phyloP scores from a whole-genome alignment of 2,113 vertebrate genomes.

The Sceloporus undulatus region DNA sequence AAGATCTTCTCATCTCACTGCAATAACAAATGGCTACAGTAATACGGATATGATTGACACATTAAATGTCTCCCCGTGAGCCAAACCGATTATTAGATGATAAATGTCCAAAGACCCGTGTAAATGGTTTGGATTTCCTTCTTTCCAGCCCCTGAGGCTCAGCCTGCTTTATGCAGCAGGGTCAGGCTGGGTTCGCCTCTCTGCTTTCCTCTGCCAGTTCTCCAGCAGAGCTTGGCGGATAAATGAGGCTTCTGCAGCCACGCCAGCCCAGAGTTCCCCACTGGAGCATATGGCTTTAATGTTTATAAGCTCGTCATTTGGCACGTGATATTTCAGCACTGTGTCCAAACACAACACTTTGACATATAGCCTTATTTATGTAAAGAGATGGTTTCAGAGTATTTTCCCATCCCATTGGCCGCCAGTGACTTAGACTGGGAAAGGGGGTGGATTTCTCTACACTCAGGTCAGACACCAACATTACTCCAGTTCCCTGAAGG shows the following conservation, averaged over 20 bases:
- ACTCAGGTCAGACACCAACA: accelerated
- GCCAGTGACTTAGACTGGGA: neutral
- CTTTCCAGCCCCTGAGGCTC: conserved; percentile 11
- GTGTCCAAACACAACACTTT: neutral
- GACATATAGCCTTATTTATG: neutral
- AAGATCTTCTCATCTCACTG: conserved; percentile 32
- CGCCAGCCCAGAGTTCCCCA: neutral
- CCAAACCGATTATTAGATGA: conserved; percentile 26
- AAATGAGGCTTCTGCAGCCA: neutral
- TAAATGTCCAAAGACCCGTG: conserved; percentile 27
- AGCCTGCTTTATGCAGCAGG: conserved; percentile 1
- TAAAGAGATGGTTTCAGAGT: conserved; percentile 16
- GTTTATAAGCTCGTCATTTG: conserved; percentile 6
- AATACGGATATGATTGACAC: conserved; percentile 48
- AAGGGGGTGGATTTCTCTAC: neutral
- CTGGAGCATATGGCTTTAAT: neutral
- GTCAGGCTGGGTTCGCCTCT: conserved; percentile 25
- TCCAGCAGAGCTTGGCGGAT: accelerated
- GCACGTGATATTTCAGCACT: conserved; percentile 24
- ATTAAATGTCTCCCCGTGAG: conserved; percentile 43
- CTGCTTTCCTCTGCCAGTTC: neutral
- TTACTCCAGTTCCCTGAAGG: neutral
- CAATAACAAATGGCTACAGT: conserved; percentile 12
- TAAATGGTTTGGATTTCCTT: conserved; percentile 34
- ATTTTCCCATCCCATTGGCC: conserved; percentile 1